phyloP scores from a whole-genome alignment of 2,113 vertebrate genomes.

The Hymenochirus boettgeri region DNA sequence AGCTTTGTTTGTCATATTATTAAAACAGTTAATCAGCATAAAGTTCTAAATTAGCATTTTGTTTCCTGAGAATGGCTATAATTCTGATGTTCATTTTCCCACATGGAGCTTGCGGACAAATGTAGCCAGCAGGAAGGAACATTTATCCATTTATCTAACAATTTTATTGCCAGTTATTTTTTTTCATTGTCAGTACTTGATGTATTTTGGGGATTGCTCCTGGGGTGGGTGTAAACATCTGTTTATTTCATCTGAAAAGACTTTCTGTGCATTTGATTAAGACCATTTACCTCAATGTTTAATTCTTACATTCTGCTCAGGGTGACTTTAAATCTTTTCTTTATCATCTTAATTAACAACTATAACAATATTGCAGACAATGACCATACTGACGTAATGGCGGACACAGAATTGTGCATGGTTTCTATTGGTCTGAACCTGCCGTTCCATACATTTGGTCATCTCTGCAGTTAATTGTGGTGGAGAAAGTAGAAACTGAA shows the following conservation, averaged over 20 bases:
- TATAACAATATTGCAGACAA: too few relatives aligned
- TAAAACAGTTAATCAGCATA: conserved; percentile 12
- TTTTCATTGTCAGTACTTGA: not conserved
- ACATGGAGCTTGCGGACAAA: not conserved
- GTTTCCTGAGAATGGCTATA: not conserved
- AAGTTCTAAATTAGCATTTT: conserved; percentile 17
- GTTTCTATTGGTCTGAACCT: too few relatives aligned
- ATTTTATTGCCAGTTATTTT: conserved; percentile 2
- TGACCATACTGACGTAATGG: too few relatives aligned
- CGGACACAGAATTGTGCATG: too few relatives aligned
- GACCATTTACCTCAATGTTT: too few relatives aligned
- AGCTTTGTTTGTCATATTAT: conserved; percentile 18
- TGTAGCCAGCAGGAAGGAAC: conserved; percentile 3
- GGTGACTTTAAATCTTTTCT: too few relatives aligned
- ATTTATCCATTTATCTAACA: conserved; percentile 21
- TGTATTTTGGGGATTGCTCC: conserved; percentile 6
- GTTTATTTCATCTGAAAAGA: not conserved
- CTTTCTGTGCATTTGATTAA: not conserved
- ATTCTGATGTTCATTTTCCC: not conserved
- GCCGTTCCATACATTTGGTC: too few relatives aligned
- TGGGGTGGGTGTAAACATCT: not conserved
- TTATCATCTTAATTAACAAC: too few relatives aligned
- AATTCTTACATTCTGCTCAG: too few relatives aligned
- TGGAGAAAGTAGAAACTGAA: too few relatives aligned
- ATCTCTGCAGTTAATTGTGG: too few relatives aligned